Percentiles rank a stretch among this genome's conserved stretches.
phyloP scores from a whole-genome alignment of 2,797 vertebrate species.

The Prionace glauca region DNA sequence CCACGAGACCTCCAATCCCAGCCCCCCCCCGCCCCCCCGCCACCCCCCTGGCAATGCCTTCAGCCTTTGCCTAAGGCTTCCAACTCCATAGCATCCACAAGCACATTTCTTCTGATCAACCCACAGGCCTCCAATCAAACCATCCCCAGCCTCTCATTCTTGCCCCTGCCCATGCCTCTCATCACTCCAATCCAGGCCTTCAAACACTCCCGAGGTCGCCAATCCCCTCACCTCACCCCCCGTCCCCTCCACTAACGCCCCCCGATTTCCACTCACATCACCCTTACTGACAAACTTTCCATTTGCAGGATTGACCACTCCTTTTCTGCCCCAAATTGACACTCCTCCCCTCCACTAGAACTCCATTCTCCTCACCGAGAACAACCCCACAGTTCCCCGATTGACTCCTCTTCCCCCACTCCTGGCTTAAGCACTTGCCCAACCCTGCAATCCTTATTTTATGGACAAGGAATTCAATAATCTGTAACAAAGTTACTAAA shows the following conservation, averaged over 20 bases:
- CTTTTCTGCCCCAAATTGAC: no score
- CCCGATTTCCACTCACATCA: background rate
- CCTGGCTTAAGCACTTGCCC: no score
- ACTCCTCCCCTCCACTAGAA: no score
- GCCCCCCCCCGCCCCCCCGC: no score
- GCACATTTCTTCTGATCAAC: background rate
- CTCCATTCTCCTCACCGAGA: background rate
- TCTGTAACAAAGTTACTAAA: background rate
- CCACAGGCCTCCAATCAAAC: background rate
- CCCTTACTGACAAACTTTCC: background rate
- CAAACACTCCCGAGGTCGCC: background rate
- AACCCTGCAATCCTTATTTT: no score
- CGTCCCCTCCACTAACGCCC: background rate
- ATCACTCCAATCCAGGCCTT: background rate
- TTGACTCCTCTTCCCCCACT: no score
- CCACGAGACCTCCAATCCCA: background rate
- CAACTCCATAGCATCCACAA: background rate
- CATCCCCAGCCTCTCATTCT: no score
- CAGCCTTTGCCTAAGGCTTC: background rate
- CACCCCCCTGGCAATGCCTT: background rate
- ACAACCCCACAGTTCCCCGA: no score
- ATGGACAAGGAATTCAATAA: background rate
- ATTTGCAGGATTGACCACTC: background rate
- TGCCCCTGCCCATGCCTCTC: no score
- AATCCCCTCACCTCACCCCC: background rate